These are phyloP conservation scores for Diachasmimorpha longicaudata DNA, from an alignment of 1,140 invertebrate species.

Conservation along the genomic window DNA sequence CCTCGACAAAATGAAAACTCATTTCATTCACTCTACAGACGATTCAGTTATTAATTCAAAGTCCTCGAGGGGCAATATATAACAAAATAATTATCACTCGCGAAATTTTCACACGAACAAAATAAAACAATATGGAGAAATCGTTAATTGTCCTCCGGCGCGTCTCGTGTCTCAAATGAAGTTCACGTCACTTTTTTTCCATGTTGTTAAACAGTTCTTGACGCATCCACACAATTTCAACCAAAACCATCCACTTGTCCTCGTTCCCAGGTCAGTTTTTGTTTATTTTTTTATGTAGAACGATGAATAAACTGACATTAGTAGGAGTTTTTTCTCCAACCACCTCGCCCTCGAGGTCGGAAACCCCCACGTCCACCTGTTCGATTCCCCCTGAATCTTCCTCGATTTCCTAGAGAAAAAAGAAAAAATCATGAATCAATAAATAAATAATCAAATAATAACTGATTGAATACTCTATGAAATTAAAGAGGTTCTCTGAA, in stretches of 20 bases:
- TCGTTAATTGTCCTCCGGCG: not conserved
- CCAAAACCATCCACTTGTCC: conserved; percentile 6
- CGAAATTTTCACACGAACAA: not conserved
- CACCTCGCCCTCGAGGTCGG: conserved; percentile 52
- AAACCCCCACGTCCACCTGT: conserved; percentile 51
- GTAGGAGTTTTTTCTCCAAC: conserved; percentile 58
- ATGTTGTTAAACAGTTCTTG: not conserved
- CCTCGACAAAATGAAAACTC: not conserved
- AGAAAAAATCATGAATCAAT: conserved; percentile 8
- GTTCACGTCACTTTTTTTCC: not conserved
- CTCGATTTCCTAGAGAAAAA: conserved; percentile 45
- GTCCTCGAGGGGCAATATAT: not conserved
- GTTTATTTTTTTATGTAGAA: not conserved
- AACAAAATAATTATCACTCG: not conserved
- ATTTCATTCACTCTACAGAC: not conserved
- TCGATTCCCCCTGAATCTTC: conserved; percentile 57
- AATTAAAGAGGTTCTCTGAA: no score
- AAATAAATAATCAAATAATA: no score
- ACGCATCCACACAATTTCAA: conserved; percentile 20
- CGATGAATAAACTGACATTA: conserved; percentile 34
- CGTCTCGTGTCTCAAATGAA: not conserved
- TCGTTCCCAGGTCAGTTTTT: conserved; percentile 21
- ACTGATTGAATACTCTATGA: no score
- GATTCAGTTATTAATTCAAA: not conserved
- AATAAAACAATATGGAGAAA: not conserved